phyloP scores from a whole-genome alignment of 1,140 invertebrate species.

The Choristoneura fumiferana region DNA sequence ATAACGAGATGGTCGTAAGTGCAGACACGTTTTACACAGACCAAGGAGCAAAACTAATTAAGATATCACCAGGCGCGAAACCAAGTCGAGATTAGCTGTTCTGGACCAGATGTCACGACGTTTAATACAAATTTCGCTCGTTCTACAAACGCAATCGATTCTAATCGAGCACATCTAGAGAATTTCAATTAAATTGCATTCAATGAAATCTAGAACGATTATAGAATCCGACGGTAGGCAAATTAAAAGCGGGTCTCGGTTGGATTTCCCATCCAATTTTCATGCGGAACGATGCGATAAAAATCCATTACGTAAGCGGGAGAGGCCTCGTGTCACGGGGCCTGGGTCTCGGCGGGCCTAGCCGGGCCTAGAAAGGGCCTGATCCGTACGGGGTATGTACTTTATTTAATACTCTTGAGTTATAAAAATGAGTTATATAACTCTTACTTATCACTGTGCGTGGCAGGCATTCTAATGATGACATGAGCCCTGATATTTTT shows the following conservation, averaged over 20 bases:
- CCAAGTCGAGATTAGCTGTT: slow-evolving; percentile 13
- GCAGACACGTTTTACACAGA: neutral
- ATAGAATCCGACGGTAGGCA: slow-evolving; percentile 58
- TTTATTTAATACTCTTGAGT: too few species aligned
- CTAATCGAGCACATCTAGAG: slow-evolving; percentile 32
- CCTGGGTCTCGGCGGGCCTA: slow-evolving; percentile 3
- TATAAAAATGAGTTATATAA: too few species aligned
- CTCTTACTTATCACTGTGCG: too few species aligned
- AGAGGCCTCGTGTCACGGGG: slow-evolving; percentile 41
- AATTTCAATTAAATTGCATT: slow-evolving; percentile 72
- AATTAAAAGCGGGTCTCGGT: slow-evolving; percentile 67
- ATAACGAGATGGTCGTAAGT: neutral
- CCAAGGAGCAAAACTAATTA: slow-evolving; percentile 9
- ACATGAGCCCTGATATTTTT: too few species aligned
- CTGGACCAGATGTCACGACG: slow-evolving; percentile 12
- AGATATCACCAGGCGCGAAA: neutral
- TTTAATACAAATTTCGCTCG: slow-evolving; percentile 21
- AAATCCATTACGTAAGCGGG: slow-evolving; percentile 61
- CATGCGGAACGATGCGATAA: slow-evolving; percentile 58
- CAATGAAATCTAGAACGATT: slow-evolving; percentile 67
- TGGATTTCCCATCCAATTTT: slow-evolving; percentile 67
- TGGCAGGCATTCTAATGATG: too few species aligned
- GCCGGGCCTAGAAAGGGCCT: too few species aligned
- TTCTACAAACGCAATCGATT: slow-evolving; percentile 27
- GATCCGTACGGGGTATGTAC: too few species aligned